A percentile compares a stretch with the other conserved stretches of the same genome.
Conservation (phyloP, 2,113 vertebrate genomes). For the Scytalopus superciliaris region DNA sequence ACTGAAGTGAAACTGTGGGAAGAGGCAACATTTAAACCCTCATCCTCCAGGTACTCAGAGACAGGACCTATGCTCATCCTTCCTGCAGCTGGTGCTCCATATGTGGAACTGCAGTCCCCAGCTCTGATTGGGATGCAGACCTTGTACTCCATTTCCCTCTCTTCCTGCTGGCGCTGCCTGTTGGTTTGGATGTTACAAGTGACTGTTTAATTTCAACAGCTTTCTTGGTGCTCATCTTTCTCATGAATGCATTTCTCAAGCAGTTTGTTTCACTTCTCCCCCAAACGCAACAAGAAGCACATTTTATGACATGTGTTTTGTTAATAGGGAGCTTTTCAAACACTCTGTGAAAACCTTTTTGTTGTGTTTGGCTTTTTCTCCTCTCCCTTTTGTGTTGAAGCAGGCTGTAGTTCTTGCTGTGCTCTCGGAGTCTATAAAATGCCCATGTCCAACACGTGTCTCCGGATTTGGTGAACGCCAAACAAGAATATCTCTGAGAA, state of each 20-base stretch:
- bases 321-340: constrained; percentile 72
- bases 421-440: constrained; percentile 38
- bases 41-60: background rate
- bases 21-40: background rate
- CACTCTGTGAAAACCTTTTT: constrained; percentile 71
- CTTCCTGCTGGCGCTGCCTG: constrained; percentile 34
- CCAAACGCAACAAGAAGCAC: constrained; percentile 14
- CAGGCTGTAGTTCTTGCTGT: constrained; percentile 66
- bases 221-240: constrained; percentile 26
- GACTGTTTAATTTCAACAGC: constrained; percentile 38
- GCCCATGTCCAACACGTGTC: constrained; percentile 75
- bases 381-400: constrained; percentile 62
- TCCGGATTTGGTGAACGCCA: constrained; percentile 57
- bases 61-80: background rate
- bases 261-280: constrained; percentile 35
- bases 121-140: constrained; percentile 51
- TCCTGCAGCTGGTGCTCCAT: background rate
- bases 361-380: constrained; percentile 62
- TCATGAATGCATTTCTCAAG: background rate
- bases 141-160: constrained; percentile 2
- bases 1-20: background rate
- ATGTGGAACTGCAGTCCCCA: background rate
- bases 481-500: constrained; percentile 54
- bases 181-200: constrained; percentile 22
- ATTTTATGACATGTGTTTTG: constrained; percentile 47